Evolutionary conservation across 2,888 invertebrate genomes (phyloP).

Genomic region (Acrocera orbiculus): DNA sequence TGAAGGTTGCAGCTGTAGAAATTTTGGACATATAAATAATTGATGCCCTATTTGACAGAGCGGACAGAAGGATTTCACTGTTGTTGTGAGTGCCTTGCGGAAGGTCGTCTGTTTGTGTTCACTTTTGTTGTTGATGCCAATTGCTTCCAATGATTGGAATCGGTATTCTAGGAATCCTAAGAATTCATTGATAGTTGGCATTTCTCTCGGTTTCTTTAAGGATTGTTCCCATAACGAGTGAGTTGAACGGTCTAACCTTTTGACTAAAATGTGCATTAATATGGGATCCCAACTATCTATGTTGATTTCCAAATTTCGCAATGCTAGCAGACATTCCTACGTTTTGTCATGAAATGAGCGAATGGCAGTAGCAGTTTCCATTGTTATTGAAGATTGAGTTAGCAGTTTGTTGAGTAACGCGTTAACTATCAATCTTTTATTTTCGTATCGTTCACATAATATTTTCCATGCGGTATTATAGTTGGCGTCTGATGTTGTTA

Average conservation of each 20-base stretch:
- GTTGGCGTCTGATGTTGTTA: not conserved
- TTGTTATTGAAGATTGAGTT: not conserved
- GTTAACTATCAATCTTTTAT: constrained; percentile 3
- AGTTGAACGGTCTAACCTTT: too few relatives aligned
- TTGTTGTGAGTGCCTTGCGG: too few relatives aligned
- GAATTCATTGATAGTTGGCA: too few relatives aligned
- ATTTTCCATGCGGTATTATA: constrained; percentile 1
- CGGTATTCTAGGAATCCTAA: too few relatives aligned
- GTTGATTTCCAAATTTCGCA: not conserved
- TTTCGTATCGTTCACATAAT: constrained; percentile 3
- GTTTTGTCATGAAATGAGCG: not conserved
- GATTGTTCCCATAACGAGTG: not conserved
- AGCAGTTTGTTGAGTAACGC: constrained; percentile 1
- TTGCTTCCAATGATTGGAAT: not conserved
- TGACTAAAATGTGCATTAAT: too few relatives aligned
- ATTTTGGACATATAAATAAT: too few relatives aligned
- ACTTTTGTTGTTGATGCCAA: too few relatives aligned
- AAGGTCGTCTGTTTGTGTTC: too few relatives aligned
- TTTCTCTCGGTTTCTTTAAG: not conserved
- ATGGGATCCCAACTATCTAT: not conserved
- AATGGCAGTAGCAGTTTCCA: not conserved
- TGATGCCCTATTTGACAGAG: too few relatives aligned
- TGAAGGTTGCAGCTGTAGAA: too few relatives aligned
- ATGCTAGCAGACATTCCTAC: not conserved
- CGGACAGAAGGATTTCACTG: too few relatives aligned